phyloP scores from a whole-genome alignment of 2,113 vertebrate species.

The Ammodytes marinus region DNA sequence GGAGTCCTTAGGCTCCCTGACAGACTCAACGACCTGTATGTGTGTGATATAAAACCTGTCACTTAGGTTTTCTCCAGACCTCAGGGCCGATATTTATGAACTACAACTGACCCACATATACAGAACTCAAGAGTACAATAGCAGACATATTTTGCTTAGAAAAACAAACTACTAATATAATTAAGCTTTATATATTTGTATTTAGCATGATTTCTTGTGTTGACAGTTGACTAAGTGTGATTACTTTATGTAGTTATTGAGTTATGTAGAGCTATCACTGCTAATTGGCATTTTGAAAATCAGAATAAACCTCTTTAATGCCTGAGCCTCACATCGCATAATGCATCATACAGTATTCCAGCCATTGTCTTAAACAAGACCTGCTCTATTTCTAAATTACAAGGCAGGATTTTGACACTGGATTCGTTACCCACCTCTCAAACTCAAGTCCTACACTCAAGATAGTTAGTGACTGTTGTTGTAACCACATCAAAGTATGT shows the following conservation, averaged over 20 bases:
- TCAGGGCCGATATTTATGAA: conserved; percentile 53
- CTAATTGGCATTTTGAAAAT: background rate
- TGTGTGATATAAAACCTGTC: conserved; percentile 3
- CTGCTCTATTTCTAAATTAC: background rate
- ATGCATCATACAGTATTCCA: background rate
- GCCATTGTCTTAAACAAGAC: background rate
- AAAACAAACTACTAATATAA: background rate
- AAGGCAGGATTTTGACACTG: background rate
- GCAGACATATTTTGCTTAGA: background rate
- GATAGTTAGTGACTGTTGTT: background rate
- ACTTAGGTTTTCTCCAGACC: conserved; percentile 14
- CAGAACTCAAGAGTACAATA: conserved; percentile 18
- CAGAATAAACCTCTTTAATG: conserved; percentile 2
- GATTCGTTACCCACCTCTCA: background rate
- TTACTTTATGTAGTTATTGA: background rate
- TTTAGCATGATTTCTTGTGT: background rate
- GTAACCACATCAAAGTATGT: background rate
- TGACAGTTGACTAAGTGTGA: background rate
- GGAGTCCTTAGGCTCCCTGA: conserved; percentile 9
- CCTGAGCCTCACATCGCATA: background rate
- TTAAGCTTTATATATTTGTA: background rate
- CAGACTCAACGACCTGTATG: background rate
- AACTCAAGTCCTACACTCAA: background rate
- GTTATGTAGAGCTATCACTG: background rate
- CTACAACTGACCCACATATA: conserved; percentile 55